Evolutionary conservation across 2,797 vertebrate species (phyloP).

Genomic region (Poecile montanus): DNA sequence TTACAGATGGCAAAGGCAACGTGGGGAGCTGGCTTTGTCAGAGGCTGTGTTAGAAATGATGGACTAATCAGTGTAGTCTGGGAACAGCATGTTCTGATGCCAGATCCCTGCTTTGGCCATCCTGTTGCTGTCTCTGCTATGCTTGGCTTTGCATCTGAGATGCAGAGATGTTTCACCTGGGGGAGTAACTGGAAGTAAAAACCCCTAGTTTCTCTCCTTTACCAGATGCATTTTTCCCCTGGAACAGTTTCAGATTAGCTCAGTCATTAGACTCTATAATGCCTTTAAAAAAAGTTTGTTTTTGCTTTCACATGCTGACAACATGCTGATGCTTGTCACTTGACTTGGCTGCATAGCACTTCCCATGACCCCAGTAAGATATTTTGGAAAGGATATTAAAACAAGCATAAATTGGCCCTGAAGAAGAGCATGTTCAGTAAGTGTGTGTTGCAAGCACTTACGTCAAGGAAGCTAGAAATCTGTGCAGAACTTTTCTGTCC

Average conservation of each 20-base stretch:
- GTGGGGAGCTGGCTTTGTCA: not conserved
- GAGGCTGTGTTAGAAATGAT: not conserved
- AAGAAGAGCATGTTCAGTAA: not conserved
- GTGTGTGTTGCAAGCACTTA: slow-evolving; percentile 39
- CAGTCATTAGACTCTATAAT: not conserved
- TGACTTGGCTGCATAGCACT: slow-evolving; percentile 37
- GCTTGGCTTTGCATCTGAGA: not conserved
- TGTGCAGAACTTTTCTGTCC: not conserved
- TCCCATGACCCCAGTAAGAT: slow-evolving; percentile 67
- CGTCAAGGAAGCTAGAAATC: slow-evolving; percentile 37
- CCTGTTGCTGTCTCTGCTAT: not conserved
- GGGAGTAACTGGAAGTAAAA: not conserved
- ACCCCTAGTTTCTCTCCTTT: not conserved
- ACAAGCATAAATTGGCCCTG: slow-evolving; percentile 38
- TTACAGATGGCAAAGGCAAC: not conserved
- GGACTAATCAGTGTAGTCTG: not conserved
- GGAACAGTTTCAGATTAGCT: not conserved
- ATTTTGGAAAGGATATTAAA: slow-evolving; percentile 48
- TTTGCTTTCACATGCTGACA: slow-evolving; percentile 42
- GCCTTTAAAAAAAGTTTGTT: not conserved
- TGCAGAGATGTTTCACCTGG: not conserved
- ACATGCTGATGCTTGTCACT: slow-evolving; percentile 43
- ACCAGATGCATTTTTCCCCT: not conserved
- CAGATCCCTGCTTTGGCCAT: not conserved
- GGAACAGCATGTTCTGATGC: not conserved